Evolutionary conservation across 2,888 invertebrate species (phyloP).

Genomic region (Phania funesta): DNA sequence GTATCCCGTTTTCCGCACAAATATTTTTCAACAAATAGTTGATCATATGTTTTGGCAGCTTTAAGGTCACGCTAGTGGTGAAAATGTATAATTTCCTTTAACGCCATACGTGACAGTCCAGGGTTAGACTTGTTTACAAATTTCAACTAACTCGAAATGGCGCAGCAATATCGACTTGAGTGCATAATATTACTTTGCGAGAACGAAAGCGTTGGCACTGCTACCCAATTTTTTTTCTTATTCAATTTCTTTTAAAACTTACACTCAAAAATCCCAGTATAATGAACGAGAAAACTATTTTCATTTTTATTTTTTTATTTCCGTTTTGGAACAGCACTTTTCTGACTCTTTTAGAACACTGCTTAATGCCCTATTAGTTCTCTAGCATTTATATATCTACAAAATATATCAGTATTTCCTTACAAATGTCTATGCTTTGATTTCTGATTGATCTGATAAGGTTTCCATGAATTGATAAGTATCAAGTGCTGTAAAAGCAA

Average conservation of each 20-base stretch:
- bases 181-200: no score
- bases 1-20: no score
- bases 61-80: no score
- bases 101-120: no score
- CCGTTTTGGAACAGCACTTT: slow-evolving; percentile 1
- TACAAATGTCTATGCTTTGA: not conserved
- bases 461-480: slow-evolving; percentile 39
- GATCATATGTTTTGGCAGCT: no score
- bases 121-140: no score
- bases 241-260: slow-evolving; percentile 33
- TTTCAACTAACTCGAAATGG: no score
- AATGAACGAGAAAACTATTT: slow-evolving; percentile 14
- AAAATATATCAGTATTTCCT: slow-evolving; percentile 1
- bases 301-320: slow-evolving; percentile 36
- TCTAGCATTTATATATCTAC: slow-evolving; percentile 35
- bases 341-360: slow-evolving; percentile 17
- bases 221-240: not conserved
- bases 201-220: no score
- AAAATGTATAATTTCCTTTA: no score
- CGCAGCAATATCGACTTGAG: no score
- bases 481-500: slow-evolving; percentile 16
- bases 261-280: slow-evolving; percentile 42
- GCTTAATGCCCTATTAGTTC: not conserved
- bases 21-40: no score
- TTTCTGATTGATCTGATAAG: slow-evolving; percentile 38